Conservation (phyloP, 2,797 vertebrate genomes). For the Pantherophis alleghaniensis region DNA sequence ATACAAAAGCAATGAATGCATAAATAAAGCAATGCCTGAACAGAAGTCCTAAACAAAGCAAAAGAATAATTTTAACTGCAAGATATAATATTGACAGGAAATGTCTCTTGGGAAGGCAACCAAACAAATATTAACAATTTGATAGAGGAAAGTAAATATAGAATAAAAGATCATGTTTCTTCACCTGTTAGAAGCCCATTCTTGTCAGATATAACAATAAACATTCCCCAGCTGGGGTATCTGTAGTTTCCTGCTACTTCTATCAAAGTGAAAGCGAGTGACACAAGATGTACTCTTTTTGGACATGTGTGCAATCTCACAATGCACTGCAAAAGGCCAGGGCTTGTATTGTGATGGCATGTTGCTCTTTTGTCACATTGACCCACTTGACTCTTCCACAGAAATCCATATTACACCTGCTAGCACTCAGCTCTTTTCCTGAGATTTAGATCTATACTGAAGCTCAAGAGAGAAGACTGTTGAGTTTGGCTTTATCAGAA, state of each 20-base stretch:
- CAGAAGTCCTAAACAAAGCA: neutral
- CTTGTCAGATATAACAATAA: neutral
- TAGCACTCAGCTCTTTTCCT: neutral
- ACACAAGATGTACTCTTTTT: neutral
- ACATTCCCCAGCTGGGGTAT: neutral
- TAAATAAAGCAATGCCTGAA: neutral
- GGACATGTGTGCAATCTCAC: neutral
- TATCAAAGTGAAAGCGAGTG: neutral
- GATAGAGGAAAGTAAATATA: neutral
- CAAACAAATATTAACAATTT: neutral
- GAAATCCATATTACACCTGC: neutral
- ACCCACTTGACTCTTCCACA: neutral
- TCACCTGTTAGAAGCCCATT: neutral
- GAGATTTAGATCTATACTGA: neutral
- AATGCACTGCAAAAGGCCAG: neutral
- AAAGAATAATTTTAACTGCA: neutral
- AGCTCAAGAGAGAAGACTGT: neutral
- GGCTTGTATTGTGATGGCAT: neutral
- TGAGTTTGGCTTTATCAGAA: neutral
- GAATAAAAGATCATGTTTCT: neutral
- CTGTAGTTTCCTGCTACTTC: neutral
- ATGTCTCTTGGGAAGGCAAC: neutral
- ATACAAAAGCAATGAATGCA: neutral
- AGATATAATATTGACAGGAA: neutral
- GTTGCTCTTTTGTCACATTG: neutral